phyloP scores from a whole-genome alignment of 1,140 invertebrate species.

The Nymphalis io region DNA sequence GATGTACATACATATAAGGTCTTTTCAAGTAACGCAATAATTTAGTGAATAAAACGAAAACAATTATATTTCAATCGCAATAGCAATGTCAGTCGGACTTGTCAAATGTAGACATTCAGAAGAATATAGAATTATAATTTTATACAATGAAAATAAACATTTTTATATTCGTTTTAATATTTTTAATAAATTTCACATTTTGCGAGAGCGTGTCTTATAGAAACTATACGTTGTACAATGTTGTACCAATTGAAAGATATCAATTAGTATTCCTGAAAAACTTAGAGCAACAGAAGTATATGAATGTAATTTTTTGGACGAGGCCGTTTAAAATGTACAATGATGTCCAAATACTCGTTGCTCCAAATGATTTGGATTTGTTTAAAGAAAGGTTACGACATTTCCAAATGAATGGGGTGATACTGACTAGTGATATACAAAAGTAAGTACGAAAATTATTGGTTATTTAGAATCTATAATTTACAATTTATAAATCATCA shows the following conservation, averaged over 20 bases:
- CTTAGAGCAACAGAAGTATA: slow-evolving; percentile 55
- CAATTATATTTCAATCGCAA: not conserved
- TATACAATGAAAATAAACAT: slow-evolving; percentile 37
- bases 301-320: slow-evolving; percentile 62
- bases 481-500: too few relatives aligned
- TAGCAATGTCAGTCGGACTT: slow-evolving; percentile 4
- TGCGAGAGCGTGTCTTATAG: slow-evolving; percentile 49
- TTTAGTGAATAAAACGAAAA: slow-evolving; percentile 4
- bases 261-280: slow-evolving; percentile 63
- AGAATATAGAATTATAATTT: slow-evolving; percentile 6
- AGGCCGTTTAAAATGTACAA: slow-evolving; percentile 56
- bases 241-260: slow-evolving; percentile 46
- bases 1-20: slow-evolving; percentile 3
- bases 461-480: not conserved
- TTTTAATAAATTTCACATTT: slow-evolving; percentile 42
- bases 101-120: slow-evolving; percentile 18
- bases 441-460: slow-evolving; percentile 38
- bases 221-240: slow-evolving; percentile 52
- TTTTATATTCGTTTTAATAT: slow-evolving; percentile 40
- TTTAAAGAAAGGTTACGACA: slow-evolving; percentile 57
- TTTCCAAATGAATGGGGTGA: slow-evolving; percentile 46
- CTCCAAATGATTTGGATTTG: slow-evolving; percentile 45
- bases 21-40: not conserved
- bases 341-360: slow-evolving; percentile 59
- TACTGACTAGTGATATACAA: slow-evolving; percentile 48